Evolutionary conservation across 2,888 invertebrate species (phyloP).

Genomic region (Kuschelorhynchus macadamiae): DNA sequence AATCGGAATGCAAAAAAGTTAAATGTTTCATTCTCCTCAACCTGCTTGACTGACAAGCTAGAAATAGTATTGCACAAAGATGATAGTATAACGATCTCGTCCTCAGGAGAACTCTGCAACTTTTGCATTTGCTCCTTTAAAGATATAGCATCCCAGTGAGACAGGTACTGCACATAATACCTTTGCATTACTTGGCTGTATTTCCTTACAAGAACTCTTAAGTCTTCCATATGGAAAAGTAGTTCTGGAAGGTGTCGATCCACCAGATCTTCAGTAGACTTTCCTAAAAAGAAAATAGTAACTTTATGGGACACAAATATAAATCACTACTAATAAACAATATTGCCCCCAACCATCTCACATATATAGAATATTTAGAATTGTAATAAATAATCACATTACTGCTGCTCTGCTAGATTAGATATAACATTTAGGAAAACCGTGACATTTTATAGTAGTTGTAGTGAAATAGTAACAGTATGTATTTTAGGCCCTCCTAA

Average conservation of each 20-base stretch:
- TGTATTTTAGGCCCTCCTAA: too few species aligned
- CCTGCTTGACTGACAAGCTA: conserved; percentile 91
- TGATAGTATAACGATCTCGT: conserved; percentile 94
- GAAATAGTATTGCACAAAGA: conserved; percentile 92
- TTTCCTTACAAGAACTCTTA: conserved; percentile 93
- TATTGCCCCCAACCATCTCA: too few species aligned
- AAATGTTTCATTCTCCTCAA: conserved; percentile 95
- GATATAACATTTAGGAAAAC: too few species aligned
- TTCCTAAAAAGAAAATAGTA: conserved; percentile 60
- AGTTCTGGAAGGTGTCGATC: conserved; percentile 97
- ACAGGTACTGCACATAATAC: conserved; percentile 97
- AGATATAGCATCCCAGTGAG: conserved; percentile 95
- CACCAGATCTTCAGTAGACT: conserved; percentile 92
- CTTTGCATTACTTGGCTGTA: conserved; percentile 86
- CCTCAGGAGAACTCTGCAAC: conserved; percentile 89
- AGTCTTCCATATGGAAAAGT: conserved; percentile 97
- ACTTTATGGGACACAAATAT: too few species aligned
- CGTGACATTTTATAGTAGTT: too few species aligned
- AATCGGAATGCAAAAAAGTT: conserved; percentile 93
- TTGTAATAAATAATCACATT: too few species aligned
- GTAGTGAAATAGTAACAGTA: background rate
- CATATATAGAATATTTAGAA: too few species aligned
- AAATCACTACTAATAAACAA: too few species aligned
- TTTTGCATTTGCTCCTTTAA: conserved; percentile 88
- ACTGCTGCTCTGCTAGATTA: too few species aligned